Conservation (phyloP, 2,888 invertebrate genomes). For the Drosophila glabriapex region DNA sequence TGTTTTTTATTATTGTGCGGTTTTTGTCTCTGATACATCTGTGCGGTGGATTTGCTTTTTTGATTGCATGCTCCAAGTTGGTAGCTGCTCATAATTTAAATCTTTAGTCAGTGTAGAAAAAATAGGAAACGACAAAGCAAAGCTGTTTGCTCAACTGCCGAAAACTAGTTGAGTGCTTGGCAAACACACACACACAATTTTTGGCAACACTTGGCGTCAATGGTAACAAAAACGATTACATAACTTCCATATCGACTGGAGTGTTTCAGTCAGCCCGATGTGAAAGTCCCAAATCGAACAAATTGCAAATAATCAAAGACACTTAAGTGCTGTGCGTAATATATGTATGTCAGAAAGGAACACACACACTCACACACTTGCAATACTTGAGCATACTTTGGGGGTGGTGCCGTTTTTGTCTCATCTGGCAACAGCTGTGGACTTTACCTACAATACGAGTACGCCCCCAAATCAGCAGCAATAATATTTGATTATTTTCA, state of each 20-base stretch:
- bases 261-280: constrained; percentile 50
- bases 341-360: constrained; percentile 41
- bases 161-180: constrained; percentile 61
- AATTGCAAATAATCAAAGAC: constrained; percentile 78
- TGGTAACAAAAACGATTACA: constrained; percentile 71
- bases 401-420: constrained; percentile 23
- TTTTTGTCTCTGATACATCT: constrained; percentile 25
- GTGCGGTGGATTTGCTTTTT: constrained; percentile 42
- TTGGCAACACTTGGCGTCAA: constrained; percentile 71
- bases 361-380: constrained; percentile 8
- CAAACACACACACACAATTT: constrained; percentile 46
- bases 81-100: constrained; percentile 50
- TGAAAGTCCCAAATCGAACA: constrained; percentile 69
- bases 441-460: constrained; percentile 55
- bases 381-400: constrained; percentile 38
- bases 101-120: constrained; percentile 18
- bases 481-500: constrained; percentile 70
- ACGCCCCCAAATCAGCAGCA: constrained; percentile 55
- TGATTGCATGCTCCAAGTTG: constrained; percentile 47
- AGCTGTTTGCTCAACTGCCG: constrained; percentile 34
- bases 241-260: constrained; percentile 50
- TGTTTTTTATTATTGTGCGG: constrained; percentile 40
- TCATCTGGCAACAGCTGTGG: constrained; percentile 55
- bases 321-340: constrained; percentile 63
- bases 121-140: constrained; percentile 15